These are phyloP conservation scores for Perca flavescens DNA, from an alignment of 2,113 vertebrate species.

Conservation along the genomic window DNA sequence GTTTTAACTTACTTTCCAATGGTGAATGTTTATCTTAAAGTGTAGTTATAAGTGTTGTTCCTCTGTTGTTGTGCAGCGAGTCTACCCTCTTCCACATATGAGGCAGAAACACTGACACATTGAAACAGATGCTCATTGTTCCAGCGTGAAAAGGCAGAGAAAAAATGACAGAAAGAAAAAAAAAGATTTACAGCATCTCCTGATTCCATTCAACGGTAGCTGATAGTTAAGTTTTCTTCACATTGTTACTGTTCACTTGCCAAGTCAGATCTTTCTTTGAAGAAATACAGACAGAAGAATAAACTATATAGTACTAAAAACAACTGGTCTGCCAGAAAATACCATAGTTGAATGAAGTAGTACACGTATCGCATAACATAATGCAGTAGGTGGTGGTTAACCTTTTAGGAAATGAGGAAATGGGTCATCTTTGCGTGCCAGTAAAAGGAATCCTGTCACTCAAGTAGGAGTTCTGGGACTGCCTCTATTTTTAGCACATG, in stretches of 20 bases:
- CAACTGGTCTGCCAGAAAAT: conserved; percentile 2
- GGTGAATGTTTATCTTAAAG: conserved; percentile 68
- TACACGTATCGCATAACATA: background rate
- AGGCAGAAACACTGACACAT: conserved; percentile 73
- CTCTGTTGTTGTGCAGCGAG: conserved; percentile 65
- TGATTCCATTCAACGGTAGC: conserved; percentile 62
- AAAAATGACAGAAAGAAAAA: conserved; percentile 11
- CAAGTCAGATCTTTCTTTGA: conserved; percentile 15
- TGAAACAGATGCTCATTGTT: conserved; percentile 84
- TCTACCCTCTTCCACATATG: conserved; percentile 48
- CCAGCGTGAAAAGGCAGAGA: conserved; percentile 54
- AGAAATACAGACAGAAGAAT: background rate
- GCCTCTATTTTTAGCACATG: conserved; percentile 81
- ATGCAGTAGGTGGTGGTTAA: conserved; percentile 16
- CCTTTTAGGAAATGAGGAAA: conserved; percentile 66
- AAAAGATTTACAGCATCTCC: conserved; percentile 66
- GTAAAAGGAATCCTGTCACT: conserved; percentile 80
- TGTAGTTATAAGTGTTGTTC: conserved; percentile 64
- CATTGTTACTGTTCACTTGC: conserved; percentile 24
- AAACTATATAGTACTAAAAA: conserved; percentile 12
- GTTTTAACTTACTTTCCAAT: conserved; percentile 71
- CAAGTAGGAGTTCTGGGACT: conserved; percentile 71
- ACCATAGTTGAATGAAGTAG: background rate
- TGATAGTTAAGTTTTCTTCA: conserved; percentile 55
- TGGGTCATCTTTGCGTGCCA: conserved; percentile 73